These are phyloP conservation scores for Sarcophaga bullata DNA, from an alignment of 1,140 invertebrate genomes.

Conservation along the genomic window DNA sequence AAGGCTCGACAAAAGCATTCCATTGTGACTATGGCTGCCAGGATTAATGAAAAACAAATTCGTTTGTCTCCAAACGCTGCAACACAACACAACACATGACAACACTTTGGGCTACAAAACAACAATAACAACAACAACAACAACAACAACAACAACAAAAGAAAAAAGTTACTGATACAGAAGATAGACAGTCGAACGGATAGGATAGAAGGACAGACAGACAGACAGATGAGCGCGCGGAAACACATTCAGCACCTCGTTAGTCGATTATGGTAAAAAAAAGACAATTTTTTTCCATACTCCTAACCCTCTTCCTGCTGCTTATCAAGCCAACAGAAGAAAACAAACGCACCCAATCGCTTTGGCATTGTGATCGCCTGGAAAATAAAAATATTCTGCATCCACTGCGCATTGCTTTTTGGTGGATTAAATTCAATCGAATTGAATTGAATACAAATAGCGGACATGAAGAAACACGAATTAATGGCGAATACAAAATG, in stretches of 20 bases:
- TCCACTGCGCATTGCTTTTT: neutral
- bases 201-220: conserved; percentile 6
- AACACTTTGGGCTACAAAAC: neutral
- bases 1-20: conserved; percentile 28
- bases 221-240: neutral
- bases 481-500: conserved; percentile 6
- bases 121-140: neutral
- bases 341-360: conserved; percentile 25
- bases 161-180: neutral
- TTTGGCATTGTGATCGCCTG: conserved; percentile 19
- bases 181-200: neutral
- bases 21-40: conserved; percentile 42
- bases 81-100: too few relatives aligned
- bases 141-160: neutral
- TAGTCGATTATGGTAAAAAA: conserved; percentile 41
- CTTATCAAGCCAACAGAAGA: neutral
- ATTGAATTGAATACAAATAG: conserved; percentile 39
- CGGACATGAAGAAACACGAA: neutral
- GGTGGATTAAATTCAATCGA: conserved; percentile 37
- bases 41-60: conserved; percentile 58
- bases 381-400: neutral
- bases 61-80: conserved; percentile 2
- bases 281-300: conserved; percentile 22
- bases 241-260: conserved; percentile 45
- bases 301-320: neutral